phyloP scores from a whole-genome alignment of 2,113 vertebrate species.

The Chroicocephalus ridibundus region DNA sequence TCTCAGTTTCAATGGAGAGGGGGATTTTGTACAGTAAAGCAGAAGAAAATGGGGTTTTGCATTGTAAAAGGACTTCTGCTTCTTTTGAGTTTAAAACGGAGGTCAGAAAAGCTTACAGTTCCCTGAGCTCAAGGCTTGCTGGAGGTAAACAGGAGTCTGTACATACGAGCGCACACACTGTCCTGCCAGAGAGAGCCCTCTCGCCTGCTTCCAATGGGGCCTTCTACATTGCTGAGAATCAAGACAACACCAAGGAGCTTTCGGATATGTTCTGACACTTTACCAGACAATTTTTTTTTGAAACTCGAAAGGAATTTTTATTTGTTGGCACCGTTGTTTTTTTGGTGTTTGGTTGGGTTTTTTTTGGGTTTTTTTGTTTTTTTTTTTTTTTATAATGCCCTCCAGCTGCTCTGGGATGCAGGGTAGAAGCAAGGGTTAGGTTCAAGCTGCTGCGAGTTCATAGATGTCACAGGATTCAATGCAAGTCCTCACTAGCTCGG shows the following conservation, averaged over 20 bases:
- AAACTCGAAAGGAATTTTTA: background rate
- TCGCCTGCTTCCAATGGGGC: background rate
- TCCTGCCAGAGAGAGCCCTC: background rate
- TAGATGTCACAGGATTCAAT: background rate
- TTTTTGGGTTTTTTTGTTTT: background rate
- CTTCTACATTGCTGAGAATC: background rate
- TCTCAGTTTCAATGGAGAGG: background rate
- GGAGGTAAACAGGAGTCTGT: background rate
- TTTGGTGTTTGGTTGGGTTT: no score
- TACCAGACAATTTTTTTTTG: background rate
- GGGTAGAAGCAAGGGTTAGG: background rate
- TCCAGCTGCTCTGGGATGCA: background rate
- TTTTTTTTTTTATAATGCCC: background rate
- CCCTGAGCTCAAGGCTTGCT: background rate
- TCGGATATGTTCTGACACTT: background rate
- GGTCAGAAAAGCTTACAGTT: background rate
- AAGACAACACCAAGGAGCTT: background rate
- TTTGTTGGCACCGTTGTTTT: background rate
- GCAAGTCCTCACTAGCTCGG: background rate
- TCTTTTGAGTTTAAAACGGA: background rate
- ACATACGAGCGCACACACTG: accelerated
- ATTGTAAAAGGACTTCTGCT: background rate
- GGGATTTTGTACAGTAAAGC: background rate
- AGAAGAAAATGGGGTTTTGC: background rate
- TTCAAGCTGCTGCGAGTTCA: slow-evolving; percentile 7